Evolutionary conservation across 2,888 invertebrate genomes (phyloP).

Genomic region (Dynastes hyllus): DNA sequence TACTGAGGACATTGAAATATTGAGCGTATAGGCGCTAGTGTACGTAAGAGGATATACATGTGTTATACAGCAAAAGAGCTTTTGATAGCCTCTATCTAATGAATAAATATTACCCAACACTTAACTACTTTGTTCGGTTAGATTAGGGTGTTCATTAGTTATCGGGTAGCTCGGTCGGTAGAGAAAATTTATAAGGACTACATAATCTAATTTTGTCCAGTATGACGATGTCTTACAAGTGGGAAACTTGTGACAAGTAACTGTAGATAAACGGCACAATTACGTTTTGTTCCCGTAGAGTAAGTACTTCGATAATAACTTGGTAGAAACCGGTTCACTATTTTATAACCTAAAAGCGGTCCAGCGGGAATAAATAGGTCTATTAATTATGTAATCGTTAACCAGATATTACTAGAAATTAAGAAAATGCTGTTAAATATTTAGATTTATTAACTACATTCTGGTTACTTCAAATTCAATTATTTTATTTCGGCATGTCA

Average conservation of each 20-base stretch:
- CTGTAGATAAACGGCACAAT: conserved; percentile 29
- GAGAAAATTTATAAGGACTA: conserved; percentile 37
- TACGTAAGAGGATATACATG: conserved; percentile 16
- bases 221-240: conserved; percentile 33
- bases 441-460: too few species aligned
- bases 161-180: conserved; percentile 39
- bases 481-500: too few species aligned
- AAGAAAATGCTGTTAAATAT: too few species aligned
- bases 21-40: neutral
- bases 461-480: too few species aligned
- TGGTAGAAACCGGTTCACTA: conserved; percentile 9
- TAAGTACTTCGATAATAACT: conserved; percentile 31
- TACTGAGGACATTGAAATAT: conserved; percentile 21
- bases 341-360: conserved; percentile 31
- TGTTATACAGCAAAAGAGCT: conserved; percentile 29
- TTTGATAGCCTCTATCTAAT: conserved; percentile 45
- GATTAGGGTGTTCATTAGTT: conserved; percentile 50
- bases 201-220: conserved; percentile 38
- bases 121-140: conserved; percentile 45
- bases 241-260: conserved; percentile 28
- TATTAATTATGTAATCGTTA: conserved; percentile 20
- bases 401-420: neutral
- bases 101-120: conserved; percentile 48
- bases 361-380: conserved; percentile 18
- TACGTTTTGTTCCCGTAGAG: conserved; percentile 38